Base-by-base conservation (phyloP, 2,888 invertebrate genomes). In the Andrena praecox region DNA sequence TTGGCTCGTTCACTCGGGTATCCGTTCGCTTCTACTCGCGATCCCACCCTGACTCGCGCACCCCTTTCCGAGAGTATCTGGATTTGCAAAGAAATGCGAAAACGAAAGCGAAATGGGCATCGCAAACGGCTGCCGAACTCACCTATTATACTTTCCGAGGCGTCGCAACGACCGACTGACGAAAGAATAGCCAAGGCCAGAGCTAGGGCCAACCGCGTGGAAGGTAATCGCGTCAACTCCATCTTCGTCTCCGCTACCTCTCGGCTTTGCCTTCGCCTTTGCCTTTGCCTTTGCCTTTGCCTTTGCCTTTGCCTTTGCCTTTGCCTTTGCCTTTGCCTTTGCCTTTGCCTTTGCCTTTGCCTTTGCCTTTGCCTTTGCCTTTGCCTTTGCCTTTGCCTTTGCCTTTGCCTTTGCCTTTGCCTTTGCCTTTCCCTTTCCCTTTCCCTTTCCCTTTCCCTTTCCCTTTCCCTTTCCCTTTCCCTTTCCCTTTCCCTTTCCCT, bases 81-180 rank as follows among this genome's bases (percentile, higher is more conserved):
- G 1, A 4, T 12, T 16, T 16, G 16, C 42, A 12, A 42, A 42
- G 16, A 42, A 0, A 35, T 3, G 35, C 35, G 35, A 12, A 16
- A 42, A 5, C 42, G 42, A 42, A 4, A 42, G 42, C 42, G 42
- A 42, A 16, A 42, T 12, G 16, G 16, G 4, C 4, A 42, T 16
- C 16, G 42, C 42, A 16, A 12, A 16, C 42, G 42, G 42, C 42
- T 42, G 42, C 0, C 42, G 27, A 54, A 87, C 92, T 90, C 82
- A 93, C 93, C 92, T 90, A 91, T 91, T 87, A 93, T 93, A 86
- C 91, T 93, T 80, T 93, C 93, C 77, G 92, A 91, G 68, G 89
- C 90, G 74, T 86, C 85, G 89, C 90, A 92, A 54, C 74, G 88
- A 62, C 80, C 85, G 54, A 83, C 70, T 69, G 87, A 81, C 72